phyloP scores from a whole-genome alignment of 1,140 invertebrate species.

The Drosophila elegans region DNA sequence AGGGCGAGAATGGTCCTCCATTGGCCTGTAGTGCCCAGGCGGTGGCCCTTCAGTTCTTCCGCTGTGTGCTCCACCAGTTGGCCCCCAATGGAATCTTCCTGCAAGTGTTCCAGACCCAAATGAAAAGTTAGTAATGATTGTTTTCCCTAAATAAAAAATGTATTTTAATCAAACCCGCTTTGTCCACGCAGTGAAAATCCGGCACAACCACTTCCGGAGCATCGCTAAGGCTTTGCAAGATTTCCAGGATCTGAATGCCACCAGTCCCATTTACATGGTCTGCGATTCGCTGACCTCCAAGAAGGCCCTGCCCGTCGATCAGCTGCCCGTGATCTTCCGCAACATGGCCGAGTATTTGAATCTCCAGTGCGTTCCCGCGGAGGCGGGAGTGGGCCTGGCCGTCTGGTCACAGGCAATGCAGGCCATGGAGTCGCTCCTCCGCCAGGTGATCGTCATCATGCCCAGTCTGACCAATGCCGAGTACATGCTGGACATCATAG shows the following conservation, averaged over 20 bases:
- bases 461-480: constrained; percentile 90
- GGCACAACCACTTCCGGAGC: constrained; percentile 93
- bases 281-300: constrained; percentile 96
- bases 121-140: constrained; percentile 87
- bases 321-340: constrained; percentile 90
- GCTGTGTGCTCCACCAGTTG: constrained; percentile 98
- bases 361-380: constrained; percentile 93
- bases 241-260: constrained; percentile 98
- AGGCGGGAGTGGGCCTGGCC: constrained; percentile 90
- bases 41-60: constrained; percentile 98
- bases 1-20: constrained; percentile 94
- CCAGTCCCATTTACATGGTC: constrained; percentile 95
- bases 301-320: constrained; percentile 93
- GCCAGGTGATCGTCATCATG: constrained; percentile 91
- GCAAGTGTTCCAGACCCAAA: constrained; percentile 97
- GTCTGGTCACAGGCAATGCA: constrained; percentile 93
- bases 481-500: constrained; percentile 93
- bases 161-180: not conserved
- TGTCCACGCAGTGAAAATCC: constrained; percentile 66
- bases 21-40: constrained; percentile 95
- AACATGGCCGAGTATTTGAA: constrained; percentile 96
- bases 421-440: constrained; percentile 93
- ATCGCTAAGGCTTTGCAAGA: constrained; percentile 97
- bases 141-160: too few relatives aligned
- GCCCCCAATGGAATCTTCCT: constrained; percentile 98